phyloP scores from a whole-genome alignment of 2,113 vertebrate species.

The Sisor rabdophorus region DNA sequence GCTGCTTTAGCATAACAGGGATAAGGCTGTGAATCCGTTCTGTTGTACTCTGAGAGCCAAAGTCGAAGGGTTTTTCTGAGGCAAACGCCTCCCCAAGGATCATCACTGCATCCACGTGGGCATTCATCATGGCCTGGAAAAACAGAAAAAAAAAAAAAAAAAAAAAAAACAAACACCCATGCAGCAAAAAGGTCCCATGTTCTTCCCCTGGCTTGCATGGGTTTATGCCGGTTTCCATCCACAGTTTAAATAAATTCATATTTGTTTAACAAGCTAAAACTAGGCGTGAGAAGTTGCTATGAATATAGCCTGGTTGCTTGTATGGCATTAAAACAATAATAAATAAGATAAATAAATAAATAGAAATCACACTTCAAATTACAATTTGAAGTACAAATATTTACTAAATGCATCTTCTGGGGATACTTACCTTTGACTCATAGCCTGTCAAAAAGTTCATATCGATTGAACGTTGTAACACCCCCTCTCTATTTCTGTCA shows the following conservation, averaged over 20 bases:
- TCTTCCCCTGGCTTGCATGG: too few species aligned
- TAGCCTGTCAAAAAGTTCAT: slow-evolving; percentile 97
- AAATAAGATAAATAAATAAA: too few species aligned
- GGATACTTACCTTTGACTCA: slow-evolving; percentile 83
- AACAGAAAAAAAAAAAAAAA: neutral
- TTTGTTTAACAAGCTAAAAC: too few species aligned
- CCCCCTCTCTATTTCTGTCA: slow-evolving; percentile 76
- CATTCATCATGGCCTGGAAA: slow-evolving; percentile 86
- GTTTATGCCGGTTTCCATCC: too few species aligned
- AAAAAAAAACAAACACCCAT: too few species aligned
- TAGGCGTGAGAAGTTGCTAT: too few species aligned
- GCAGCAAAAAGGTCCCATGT: too few species aligned
- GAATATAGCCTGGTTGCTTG: too few species aligned
- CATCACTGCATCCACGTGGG: slow-evolving; percentile 91
- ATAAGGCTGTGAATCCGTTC: slow-evolving; percentile 92
- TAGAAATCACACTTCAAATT: neutral
- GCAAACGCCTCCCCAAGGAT: slow-evolving; percentile 95
- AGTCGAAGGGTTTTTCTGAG: slow-evolving; percentile 78
- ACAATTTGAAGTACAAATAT: neutral
- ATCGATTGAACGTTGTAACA: slow-evolving; percentile 83
- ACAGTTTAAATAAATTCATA: too few species aligned
- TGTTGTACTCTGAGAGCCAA: slow-evolving; percentile 86
- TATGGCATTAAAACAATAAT: too few species aligned
- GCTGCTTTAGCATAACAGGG: slow-evolving; percentile 90
- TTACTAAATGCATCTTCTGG: neutral